Percentiles rank a stretch among this genome's conserved stretches.
Conservation (phyloP, 2,113 vertebrate genomes). For the Archilochus colubris region DNA sequence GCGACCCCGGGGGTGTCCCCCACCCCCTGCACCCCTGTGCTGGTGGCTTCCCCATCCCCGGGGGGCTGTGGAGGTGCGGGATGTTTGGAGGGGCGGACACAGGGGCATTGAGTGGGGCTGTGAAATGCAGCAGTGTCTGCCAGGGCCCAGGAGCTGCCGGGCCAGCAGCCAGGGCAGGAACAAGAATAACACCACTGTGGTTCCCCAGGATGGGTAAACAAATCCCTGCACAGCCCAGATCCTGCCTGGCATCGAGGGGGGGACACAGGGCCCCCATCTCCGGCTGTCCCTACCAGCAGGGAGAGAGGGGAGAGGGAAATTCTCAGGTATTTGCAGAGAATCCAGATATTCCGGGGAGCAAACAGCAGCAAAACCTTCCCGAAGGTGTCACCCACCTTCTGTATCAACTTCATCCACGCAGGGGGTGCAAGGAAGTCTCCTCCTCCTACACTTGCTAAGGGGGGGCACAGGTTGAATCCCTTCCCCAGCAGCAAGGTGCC, state of each 20-base stretch:
- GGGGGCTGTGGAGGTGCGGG: background rate
- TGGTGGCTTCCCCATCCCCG: background rate
- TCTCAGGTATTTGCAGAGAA: rapidly evolving
- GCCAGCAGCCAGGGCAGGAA: slow-evolving; percentile 51
- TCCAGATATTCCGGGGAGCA: background rate
- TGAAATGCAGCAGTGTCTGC: slow-evolving; percentile 28
- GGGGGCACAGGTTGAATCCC: rapidly evolving
- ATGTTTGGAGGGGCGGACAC: background rate
- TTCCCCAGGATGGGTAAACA: slow-evolving; percentile 48
- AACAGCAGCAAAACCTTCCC: background rate
- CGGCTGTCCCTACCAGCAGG: rapidly evolving
- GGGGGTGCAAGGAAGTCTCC: background rate
- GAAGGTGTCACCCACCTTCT: background rate
- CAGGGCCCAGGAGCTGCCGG: slow-evolving; percentile 33
- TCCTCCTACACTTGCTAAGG: rapidly evolving
- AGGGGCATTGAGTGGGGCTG: slow-evolving; percentile 18
- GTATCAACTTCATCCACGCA: background rate
- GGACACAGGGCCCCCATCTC: background rate
- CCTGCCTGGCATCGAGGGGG: background rate
- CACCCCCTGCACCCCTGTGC: rapidly evolving
- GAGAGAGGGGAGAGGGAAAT: rapidly evolving
- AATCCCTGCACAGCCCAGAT: background rate
- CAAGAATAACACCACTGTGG: slow-evolving; percentile 55
- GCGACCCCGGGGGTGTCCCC: rapidly evolving
- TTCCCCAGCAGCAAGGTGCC: background rate